A percentile compares a stretch with the other conserved stretches of the same genome.
phyloP scores from a whole-genome alignment of 1,140 invertebrate genomes.

The Drosophila tropicalis region DNA sequence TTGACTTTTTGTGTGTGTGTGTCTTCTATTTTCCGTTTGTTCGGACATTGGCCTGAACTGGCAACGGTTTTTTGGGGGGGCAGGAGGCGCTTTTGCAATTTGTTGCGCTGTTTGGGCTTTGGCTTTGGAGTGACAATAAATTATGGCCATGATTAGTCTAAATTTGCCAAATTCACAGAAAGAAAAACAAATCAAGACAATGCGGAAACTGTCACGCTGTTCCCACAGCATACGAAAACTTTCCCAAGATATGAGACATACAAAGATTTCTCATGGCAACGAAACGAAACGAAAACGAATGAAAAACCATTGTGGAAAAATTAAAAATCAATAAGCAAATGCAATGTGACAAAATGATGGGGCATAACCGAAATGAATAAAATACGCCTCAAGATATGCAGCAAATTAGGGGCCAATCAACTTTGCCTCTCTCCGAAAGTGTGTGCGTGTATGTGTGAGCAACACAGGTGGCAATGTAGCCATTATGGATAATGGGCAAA shows the following conservation, averaged over 20 bases:
- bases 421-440: neutral
- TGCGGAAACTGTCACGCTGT: slow-evolving; percentile 44
- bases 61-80: slow-evolving; percentile 15
- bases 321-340: slow-evolving; percentile 52
- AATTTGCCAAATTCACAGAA: slow-evolving; percentile 58
- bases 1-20: slow-evolving; percentile 54
- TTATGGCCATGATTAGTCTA: slow-evolving; percentile 79
- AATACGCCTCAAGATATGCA: slow-evolving; percentile 66
- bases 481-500: slow-evolving; percentile 79
- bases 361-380: slow-evolving; percentile 23
- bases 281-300: slow-evolving; percentile 11
- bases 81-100: slow-evolving; percentile 30
- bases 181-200: slow-evolving; percentile 23
- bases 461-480: slow-evolving; percentile 80
- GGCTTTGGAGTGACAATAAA: slow-evolving; percentile 73
- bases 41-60: slow-evolving; percentile 7
- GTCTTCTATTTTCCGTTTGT: slow-evolving; percentile 47
- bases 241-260: slow-evolving; percentile 52
- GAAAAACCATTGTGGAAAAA: slow-evolving; percentile 40
- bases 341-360: slow-evolving; percentile 51
- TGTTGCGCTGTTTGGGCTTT: slow-evolving; percentile 61
- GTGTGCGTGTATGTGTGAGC: slow-evolving; percentile 34
- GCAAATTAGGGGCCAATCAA: slow-evolving; percentile 33
- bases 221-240: slow-evolving; percentile 58
- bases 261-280: slow-evolving; percentile 56